These are phyloP conservation scores for Phenganax subtilis DNA, from an alignment of 92 coral and sea anemone species.

Conservation along the genomic window DNA sequence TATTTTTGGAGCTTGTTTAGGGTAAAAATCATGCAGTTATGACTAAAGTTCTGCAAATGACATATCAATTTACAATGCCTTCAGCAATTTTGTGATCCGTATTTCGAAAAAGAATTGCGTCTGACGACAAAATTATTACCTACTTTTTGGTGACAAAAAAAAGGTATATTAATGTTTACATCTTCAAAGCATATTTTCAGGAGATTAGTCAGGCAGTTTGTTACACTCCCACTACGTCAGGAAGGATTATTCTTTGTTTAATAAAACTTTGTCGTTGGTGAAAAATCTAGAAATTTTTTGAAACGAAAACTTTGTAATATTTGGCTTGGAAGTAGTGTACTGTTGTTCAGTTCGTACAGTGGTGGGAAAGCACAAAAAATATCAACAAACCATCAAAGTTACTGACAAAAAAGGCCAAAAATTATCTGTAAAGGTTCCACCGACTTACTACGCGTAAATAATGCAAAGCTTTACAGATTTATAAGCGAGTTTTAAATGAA, in stretches of 20 bases:
- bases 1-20: neutral
- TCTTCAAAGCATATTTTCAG: neutral
- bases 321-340: neutral
- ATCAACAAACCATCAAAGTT: neutral
- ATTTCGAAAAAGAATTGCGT: neutral
- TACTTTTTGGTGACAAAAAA: neutral
- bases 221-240: neutral
- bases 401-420: neutral
- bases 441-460: neutral
- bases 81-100: neutral
- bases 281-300: neutral
- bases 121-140: too few relatives aligned
- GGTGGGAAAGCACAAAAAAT: neutral
- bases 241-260: neutral
- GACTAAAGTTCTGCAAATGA: neutral
- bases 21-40: neutral
- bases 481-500: neutral
- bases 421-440: too few relatives aligned
- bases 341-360: neutral
- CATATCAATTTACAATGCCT: neutral
- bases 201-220: neutral
- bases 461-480: neutral
- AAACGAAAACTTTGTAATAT: neutral
- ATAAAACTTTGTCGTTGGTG: neutral
- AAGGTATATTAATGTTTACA: neutral